phyloP scores from a whole-genome alignment of 2,113 vertebrate genomes.

The Urocynchramus pylzowi region DNA sequence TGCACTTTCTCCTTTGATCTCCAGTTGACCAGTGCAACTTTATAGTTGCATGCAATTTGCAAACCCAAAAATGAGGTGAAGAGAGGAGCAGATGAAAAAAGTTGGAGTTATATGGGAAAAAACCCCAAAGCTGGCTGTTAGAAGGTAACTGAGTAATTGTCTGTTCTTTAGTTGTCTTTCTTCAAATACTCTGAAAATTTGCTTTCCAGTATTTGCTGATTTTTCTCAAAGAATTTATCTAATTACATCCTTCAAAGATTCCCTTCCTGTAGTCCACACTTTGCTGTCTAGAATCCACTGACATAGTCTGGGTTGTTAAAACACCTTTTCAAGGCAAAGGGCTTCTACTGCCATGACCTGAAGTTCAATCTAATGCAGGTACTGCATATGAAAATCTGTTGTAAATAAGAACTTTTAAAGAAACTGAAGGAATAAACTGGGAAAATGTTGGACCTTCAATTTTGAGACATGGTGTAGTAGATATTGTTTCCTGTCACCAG shows the following conservation, averaged over 20 bases:
- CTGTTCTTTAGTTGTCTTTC: background rate
- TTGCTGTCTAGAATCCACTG: background rate
- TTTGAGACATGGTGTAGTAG: background rate
- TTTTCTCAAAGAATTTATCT: background rate
- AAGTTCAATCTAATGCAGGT: background rate
- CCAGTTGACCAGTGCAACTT: background rate
- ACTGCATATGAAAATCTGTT: background rate
- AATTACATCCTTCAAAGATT: background rate
- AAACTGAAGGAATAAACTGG: background rate
- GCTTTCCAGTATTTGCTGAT: background rate
- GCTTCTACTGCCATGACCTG: background rate
- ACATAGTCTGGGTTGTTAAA: background rate
- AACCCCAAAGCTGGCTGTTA: background rate
- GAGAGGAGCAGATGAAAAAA: background rate
- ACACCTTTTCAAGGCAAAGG: background rate
- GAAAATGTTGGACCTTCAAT: background rate
- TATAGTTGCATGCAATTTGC: background rate
- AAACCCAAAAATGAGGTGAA: background rate
- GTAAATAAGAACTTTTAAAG: background rate
- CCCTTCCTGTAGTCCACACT: background rate
- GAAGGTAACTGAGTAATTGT: background rate
- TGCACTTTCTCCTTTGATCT: background rate
- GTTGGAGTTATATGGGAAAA: background rate
- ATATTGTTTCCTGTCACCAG: background rate
- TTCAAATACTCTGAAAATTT: background rate